Conservation (phyloP, 1,140 invertebrate genomes). For the Drosophila seguyi region DNA sequence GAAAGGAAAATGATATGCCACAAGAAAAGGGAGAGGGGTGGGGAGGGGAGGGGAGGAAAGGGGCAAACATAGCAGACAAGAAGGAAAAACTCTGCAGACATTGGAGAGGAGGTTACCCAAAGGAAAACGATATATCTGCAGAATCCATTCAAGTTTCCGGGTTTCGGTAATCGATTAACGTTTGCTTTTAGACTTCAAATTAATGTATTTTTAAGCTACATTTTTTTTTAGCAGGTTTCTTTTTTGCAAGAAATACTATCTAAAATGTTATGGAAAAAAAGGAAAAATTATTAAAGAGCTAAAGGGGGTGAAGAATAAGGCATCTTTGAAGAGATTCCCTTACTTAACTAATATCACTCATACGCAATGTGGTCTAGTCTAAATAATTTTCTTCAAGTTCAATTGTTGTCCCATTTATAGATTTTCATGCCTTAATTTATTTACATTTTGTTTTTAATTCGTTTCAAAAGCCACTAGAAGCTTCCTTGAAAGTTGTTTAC, state of each 20-base stretch:
- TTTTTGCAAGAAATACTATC: background rate
- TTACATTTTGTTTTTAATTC: background rate
- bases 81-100: constrained; percentile 8
- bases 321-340: background rate
- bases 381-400: background rate
- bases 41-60: background rate
- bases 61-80: background rate
- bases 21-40: too few species aligned
- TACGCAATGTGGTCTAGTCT: constrained; percentile 2
- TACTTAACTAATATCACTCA: constrained; percentile 6
- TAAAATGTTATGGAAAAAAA: background rate
- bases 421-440: background rate
- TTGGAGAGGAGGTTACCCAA: constrained; percentile 25
- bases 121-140: constrained; percentile 19
- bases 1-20: constrained; percentile 54
- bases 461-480: background rate
- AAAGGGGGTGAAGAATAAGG: background rate
- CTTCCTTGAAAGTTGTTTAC: constrained; percentile 2
- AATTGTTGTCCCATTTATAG: too few species aligned
- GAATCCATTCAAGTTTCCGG: constrained; percentile 27
- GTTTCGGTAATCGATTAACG: constrained; percentile 16
- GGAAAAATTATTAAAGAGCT: background rate
- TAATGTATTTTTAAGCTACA: background rate
- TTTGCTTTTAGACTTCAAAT: background rate
- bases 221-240: background rate